These are phyloP conservation scores for Meteorus cinctellus DNA, from an alignment of 2,888 invertebrate genomes.

Conservation along the genomic window DNA sequence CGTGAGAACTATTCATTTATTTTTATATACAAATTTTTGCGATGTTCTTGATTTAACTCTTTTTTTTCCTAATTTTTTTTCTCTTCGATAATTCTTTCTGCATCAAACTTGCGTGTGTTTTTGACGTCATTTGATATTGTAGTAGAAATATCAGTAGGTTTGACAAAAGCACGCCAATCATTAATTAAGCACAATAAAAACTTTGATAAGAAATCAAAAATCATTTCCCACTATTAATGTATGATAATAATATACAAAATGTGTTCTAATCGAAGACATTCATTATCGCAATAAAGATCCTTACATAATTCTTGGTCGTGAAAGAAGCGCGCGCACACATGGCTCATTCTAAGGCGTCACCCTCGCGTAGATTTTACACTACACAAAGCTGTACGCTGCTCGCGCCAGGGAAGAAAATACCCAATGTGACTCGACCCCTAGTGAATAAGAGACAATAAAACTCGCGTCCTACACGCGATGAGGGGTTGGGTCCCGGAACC, in stretches of 20 bases:
- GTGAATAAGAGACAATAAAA: constrained; percentile 33
- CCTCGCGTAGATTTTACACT: constrained; percentile 32
- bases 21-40: not conserved
- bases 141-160: too few species aligned
- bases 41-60: not conserved
- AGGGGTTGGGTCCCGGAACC: constrained; percentile 52
- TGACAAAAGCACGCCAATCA: too few species aligned
- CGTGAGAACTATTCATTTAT: constrained; percentile 25
- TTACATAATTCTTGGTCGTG: constrained; percentile 61
- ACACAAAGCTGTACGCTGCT: not conserved
- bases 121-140: not conserved
- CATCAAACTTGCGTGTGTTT: not conserved
- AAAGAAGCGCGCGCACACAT: not conserved
- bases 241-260: not conserved
- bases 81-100: not conserved
- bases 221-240: not conserved
- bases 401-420: constrained; percentile 35
- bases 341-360: constrained; percentile 46
- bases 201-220: too few species aligned
- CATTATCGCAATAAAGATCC: constrained; percentile 65
- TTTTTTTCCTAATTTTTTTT: not conserved
- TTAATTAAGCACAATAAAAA: too few species aligned
- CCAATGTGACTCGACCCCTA: constrained; percentile 50
- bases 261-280: constrained; percentile 50
- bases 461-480: constrained; percentile 31